A percentile compares a stretch with the other conserved stretches of the same genome.
Conservation (phyloP, 2,113 vertebrate species). For the Myotis davidii region DNA sequence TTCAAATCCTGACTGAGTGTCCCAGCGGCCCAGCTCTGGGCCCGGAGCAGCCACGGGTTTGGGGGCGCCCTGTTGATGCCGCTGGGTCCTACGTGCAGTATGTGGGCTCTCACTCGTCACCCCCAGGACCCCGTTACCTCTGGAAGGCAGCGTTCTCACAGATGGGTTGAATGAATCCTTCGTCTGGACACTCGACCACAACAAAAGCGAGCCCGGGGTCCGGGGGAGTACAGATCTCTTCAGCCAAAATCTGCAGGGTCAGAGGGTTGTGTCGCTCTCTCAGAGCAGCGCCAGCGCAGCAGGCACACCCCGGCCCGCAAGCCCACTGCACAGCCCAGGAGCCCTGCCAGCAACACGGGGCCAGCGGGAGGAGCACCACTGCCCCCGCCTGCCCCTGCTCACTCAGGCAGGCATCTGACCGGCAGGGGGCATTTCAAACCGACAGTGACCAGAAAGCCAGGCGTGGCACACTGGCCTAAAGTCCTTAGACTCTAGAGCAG, state of each 20-base stretch:
- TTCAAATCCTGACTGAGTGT: too few species aligned
- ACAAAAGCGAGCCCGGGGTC: conserved; percentile 92
- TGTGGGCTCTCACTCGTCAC: background rate
- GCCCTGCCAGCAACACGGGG: too few species aligned
- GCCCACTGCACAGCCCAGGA: background rate
- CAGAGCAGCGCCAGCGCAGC: background rate
- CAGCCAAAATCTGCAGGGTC: conserved; percentile 89
- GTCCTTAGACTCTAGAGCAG: background rate
- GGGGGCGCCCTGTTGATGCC: background rate
- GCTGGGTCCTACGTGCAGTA: background rate
- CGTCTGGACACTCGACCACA: conserved; percentile 93
- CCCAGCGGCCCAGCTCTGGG: background rate
- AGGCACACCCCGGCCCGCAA: rapidly evolving
- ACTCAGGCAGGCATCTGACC: rapidly evolving
- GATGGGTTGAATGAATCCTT: conserved; percentile 90
- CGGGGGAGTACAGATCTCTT: conserved; percentile 92
- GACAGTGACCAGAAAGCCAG: background rate
- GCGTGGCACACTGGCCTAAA: background rate
- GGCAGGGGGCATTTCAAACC: too few species aligned
- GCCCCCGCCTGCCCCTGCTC: background rate
- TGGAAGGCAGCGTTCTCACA: conserved; percentile 83
- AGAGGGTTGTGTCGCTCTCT: background rate
- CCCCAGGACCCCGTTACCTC: conserved; percentile 72
- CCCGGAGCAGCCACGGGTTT: background rate
- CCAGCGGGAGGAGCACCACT: rapidly evolving